A percentile compares a stretch with the other conserved stretches of the same genome.
Conservation (phyloP, 2,113 vertebrate genomes). For the Hyperopisus bebe region DNA sequence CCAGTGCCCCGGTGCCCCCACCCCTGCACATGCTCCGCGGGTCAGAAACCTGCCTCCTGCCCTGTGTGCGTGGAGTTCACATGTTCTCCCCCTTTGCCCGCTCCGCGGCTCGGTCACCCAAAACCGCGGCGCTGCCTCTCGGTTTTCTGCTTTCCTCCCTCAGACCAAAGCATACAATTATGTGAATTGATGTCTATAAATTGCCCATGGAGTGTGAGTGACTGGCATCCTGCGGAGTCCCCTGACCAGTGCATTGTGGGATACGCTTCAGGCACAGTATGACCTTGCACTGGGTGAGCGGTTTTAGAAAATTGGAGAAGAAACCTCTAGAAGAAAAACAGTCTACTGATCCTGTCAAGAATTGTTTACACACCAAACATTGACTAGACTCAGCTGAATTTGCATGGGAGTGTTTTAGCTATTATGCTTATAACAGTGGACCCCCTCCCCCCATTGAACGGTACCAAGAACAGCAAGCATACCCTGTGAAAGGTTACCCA, state of each 20-base stretch:
- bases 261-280: background rate
- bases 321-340: background rate
- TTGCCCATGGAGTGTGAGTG: background rate
- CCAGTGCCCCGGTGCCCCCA: background rate
- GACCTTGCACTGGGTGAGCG: background rate
- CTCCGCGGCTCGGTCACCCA: background rate
- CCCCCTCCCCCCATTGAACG: background rate
- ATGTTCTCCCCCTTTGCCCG: background rate
- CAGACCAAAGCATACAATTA: background rate
- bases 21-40: background rate
- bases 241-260: background rate
- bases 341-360: background rate
- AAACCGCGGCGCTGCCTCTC: background rate
- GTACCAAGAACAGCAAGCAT: background rate
- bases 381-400: background rate
- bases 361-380: background rate
- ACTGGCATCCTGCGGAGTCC: background rate
- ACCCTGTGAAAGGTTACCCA: background rate
- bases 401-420: background rate
- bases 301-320: background rate
- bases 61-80: background rate
- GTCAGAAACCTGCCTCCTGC: background rate
- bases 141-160: background rate
- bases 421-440: background rate
- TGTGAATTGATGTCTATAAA: background rate